Base-by-base conservation (phyloP, 1,140 invertebrate species). In the Leptopilina clavipes region DNA sequence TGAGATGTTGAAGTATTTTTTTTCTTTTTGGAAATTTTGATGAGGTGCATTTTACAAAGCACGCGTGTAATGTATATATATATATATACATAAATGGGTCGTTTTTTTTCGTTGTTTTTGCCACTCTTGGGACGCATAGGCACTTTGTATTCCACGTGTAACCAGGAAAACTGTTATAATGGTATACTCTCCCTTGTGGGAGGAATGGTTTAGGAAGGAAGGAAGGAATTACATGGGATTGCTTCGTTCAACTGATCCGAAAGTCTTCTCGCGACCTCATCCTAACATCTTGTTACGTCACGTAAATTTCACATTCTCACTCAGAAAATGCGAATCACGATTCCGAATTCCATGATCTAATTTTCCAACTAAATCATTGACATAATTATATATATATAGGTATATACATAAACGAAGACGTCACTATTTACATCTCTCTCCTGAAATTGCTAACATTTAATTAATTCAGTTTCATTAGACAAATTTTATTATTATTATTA, bases 151-250 rank as follows among this genome's bases (percentile, higher is more conserved):
- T 86, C 83, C 76, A 59, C 40, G 73, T 45, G 81, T 80, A 84
- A 80, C 81, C 82, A 84, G 82, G 83, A 85, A 87, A 88, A 86
- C 82, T 83, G 82, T 88, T 87, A 87, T 85, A 85, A 86, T 86
- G 81, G 84, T 82, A 78, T 82, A 78, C 82, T 77, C 77, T 77
- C 59, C 84, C 84, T 80, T 81, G 31, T 37, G 84, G 82, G 84
- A 81, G 77, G 72, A 77, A 59, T 72, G 74, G 79, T 78, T 79
- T 71, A 75, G 54, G 45, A 70, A 75, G 73, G 7, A 59, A 76
- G 59, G 7, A 59, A 76, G 59, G 72, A 83, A 81, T 83, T 80
- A 77, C 80, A 81, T 80, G 78, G 52, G 79, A 76, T 81, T 79
- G 59, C 59, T 65, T 65, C 59, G 59, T 65, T 65, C 59, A 31